Evolutionary conservation across 2,888 invertebrate genomes (phyloP).

Genomic region (Tenthredo mesomela): DNA sequence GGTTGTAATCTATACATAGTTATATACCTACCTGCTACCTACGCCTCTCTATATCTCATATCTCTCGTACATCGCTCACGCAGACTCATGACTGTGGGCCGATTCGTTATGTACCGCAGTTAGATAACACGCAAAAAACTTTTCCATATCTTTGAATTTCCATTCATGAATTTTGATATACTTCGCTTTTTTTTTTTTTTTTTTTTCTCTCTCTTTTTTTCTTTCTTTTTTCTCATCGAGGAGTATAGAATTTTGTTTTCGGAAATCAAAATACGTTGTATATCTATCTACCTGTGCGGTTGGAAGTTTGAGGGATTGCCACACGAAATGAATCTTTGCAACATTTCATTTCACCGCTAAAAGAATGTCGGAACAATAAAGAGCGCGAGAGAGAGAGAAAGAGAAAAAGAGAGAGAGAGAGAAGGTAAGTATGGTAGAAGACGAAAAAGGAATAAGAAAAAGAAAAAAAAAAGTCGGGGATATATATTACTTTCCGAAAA

Average conservation of each 20-base stretch:
- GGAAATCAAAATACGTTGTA: not conserved
- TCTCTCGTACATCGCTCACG: constrained; percentile 57
- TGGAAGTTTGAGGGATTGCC: not conserved
- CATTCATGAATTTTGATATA: constrained; percentile 3
- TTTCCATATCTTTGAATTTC: constrained; percentile 11
- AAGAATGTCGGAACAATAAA: constrained; percentile 1
- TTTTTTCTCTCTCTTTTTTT: not conserved
- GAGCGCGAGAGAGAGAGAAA: not conserved
- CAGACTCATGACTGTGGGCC: constrained; percentile 1
- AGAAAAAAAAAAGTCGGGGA: constrained; percentile 54
- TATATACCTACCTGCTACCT: not conserved
- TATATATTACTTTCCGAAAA: constrained; percentile 52
- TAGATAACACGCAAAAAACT: not conserved
- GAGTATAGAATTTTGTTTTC: not conserved
- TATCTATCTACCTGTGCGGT: not conserved
- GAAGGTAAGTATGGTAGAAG: not conserved
- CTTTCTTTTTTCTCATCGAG: not conserved
- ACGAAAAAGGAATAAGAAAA: not conserved
- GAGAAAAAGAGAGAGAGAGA: not conserved
- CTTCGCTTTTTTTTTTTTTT: not conserved
- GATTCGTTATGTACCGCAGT: not conserved
- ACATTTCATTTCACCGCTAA: not conserved
- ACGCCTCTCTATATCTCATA: constrained; percentile 44
- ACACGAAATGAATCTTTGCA: not conserved
- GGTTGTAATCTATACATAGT: not conserved